Evolutionary conservation across 2,113 vertebrate genomes (phyloP).

Genomic region (Centropristis striata): DNA sequence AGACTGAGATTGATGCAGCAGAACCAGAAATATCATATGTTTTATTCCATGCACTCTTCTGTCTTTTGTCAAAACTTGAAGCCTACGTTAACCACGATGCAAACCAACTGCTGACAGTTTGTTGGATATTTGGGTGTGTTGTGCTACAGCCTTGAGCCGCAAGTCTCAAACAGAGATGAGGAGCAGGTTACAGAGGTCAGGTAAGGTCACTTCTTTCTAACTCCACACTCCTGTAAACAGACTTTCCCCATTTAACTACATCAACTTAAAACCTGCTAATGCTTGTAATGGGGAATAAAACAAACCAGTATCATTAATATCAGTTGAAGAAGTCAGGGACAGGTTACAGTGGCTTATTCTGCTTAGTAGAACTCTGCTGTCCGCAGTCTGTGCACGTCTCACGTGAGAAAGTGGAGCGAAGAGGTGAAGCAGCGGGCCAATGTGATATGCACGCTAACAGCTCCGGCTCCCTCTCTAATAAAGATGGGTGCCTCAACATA

Average conservation of each 20-base stretch:
- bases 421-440: slow-evolving; percentile 32
- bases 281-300: background rate
- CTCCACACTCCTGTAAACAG: background rate
- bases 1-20: background rate
- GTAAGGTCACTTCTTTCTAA: background rate
- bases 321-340: background rate
- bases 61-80: background rate
- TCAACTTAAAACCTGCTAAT: background rate
- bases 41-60: background rate
- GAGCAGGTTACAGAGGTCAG: background rate
- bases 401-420: slow-evolving; percentile 3
- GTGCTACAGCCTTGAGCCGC: background rate
- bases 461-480: slow-evolving; percentile 26
- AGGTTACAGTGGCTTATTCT: background rate
- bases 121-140: background rate
- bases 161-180: background rate
- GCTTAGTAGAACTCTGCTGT: background rate
- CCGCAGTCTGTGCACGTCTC: slow-evolving; percentile 42
- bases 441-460: slow-evolving; percentile 51
- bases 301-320: background rate
- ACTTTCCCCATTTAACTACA: background rate
- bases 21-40: background rate
- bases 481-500: slow-evolving; percentile 27
- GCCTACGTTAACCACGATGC: background rate
- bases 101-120: background rate